phyloP scores from a whole-genome alignment of 30 jellyfish, hydroid and myxozoan species.

The Sanderia malayensis region DNA sequence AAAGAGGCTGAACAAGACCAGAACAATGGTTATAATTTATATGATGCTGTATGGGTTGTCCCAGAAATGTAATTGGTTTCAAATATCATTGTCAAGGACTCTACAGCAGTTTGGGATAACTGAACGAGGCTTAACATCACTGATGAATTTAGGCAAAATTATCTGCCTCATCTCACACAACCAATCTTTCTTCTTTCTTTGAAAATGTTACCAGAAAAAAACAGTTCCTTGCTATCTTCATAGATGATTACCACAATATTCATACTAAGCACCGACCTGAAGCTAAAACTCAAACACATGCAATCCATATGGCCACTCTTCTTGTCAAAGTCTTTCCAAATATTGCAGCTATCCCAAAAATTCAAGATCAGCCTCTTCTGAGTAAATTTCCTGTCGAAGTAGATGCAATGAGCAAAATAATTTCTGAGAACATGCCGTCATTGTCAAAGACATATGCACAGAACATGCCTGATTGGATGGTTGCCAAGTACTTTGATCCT shows the following conservation, averaged over 20 bases:
- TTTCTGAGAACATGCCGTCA: neutral
- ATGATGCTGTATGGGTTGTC: constrained; percentile 31
- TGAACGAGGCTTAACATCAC: constrained; percentile 4
- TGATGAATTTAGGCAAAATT: constrained; percentile 3
- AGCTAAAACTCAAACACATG: constrained; percentile 25
- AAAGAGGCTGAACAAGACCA: neutral
- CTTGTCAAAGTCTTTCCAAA: constrained; percentile 17
- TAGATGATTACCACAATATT: constrained; percentile 33
- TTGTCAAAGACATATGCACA: neutral
- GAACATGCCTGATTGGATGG: neutral
- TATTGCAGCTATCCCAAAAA: neutral
- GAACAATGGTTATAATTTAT: constrained; percentile 15
- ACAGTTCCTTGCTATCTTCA: constrained; percentile 7
- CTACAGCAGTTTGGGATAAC: constrained; percentile 19
- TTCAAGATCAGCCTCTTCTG: neutral
- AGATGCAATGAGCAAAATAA: neutral
- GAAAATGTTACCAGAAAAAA: constrained; percentile 9
- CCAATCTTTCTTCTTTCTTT: neutral
- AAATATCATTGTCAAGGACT: constrained; percentile 20
- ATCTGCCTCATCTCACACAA: constrained; percentile 15
- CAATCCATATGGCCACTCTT: constrained; percentile 28
- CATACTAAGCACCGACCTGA: constrained; percentile 38
- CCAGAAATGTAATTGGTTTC: constrained; percentile 37
- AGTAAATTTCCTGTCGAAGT: neutral
- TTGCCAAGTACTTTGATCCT: constrained; percentile 1